phyloP scores from a whole-genome alignment of 1,140 invertebrate species.

The Trissolcus basalis region DNA sequence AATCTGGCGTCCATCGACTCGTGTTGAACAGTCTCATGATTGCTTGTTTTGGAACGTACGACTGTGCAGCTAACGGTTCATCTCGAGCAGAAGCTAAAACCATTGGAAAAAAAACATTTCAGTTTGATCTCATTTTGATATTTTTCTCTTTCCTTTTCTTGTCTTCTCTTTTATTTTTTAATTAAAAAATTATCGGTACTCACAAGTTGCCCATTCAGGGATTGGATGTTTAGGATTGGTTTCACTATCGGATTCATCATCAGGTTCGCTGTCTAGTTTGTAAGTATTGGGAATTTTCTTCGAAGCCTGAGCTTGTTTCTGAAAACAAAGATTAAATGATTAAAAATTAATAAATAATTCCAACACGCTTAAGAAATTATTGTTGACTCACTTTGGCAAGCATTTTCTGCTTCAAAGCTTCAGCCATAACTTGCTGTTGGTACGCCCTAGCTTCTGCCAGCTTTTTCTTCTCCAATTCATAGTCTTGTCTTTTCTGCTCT shows the following conservation, averaged over 20 bases:
- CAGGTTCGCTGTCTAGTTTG: conserved; percentile 69
- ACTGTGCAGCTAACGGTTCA: conserved; percentile 65
- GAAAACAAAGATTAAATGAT: no score
- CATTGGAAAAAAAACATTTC: conserved; percentile 61
- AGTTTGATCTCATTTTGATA: neutral
- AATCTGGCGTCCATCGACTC: conserved; percentile 80
- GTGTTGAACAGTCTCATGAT: conserved; percentile 80
- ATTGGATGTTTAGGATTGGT: conserved; percentile 74
- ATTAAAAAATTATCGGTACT: no score
- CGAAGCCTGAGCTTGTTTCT: conserved; percentile 55
- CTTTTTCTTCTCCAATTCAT: conserved; percentile 71
- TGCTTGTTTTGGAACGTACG: conserved; percentile 64
- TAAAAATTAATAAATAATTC: no score
- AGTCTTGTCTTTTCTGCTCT: conserved; percentile 75
- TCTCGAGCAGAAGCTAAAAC: conserved; percentile 66
- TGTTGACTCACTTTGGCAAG: conserved; percentile 39
- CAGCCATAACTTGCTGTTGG: conserved; percentile 65
- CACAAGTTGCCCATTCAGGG: conserved; percentile 77
- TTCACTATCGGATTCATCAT: conserved; percentile 79
- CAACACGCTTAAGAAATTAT: neutral
- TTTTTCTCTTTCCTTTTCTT: no score
- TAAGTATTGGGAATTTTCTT: conserved; percentile 61
- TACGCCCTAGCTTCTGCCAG: conserved; percentile 65
- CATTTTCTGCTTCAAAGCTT: conserved; percentile 67
- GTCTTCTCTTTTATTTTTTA: no score